Evolutionary conservation across 2,113 vertebrate genomes (phyloP), one percentile per base, ranked within the genome.

Genomic region (Puntigrus tetrazona): DNA sequence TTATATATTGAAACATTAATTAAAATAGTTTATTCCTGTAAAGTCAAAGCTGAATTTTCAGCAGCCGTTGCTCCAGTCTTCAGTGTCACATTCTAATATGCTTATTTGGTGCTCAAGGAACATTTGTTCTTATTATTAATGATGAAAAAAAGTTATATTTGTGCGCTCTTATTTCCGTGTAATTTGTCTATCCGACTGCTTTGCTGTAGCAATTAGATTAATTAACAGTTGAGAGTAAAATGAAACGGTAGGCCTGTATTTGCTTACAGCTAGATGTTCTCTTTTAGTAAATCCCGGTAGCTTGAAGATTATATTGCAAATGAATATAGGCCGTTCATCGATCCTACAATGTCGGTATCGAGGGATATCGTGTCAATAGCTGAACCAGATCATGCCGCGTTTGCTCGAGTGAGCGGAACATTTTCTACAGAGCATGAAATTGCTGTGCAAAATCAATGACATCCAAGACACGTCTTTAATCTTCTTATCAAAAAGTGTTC

Each of bases 371-470:
- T 9, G 5, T 63, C 59, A 80, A n/a, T 29, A 27, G 43, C 31
- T 47, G 18, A 29, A 16, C 43, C 73, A 10, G 45, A 75, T 75
- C 25, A 50, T 50, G 43, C 27, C 73, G 11, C 11, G 6, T 82
- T 70, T 50, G 45, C 14, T 83, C 31, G 27, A 59, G 31, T 61
- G 13, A 73, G 27, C 50, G 38, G 29, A 50, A 34, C 22, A 43
- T 74, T 50, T 83, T 65, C 47, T 52, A 11, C 63, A 10, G 31
- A 77, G 78, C 72, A 77, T 84, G 69, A 52, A 84, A 84, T 84
- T 70, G 59, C 70, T 43, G n/a, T 50, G 3, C 20, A 81, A n/a
- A 59, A 59, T 67, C 85, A 78, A 43, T 76, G 22, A 18, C 7
- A 47, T 86, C 65, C 10, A 47, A 67, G 43, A 22, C 61, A 52